Percentiles rank a stretch among this genome's conserved stretches.
Evolutionary conservation across 1,140 invertebrate species (phyloP).

Genomic region (Patella vulgata): DNA sequence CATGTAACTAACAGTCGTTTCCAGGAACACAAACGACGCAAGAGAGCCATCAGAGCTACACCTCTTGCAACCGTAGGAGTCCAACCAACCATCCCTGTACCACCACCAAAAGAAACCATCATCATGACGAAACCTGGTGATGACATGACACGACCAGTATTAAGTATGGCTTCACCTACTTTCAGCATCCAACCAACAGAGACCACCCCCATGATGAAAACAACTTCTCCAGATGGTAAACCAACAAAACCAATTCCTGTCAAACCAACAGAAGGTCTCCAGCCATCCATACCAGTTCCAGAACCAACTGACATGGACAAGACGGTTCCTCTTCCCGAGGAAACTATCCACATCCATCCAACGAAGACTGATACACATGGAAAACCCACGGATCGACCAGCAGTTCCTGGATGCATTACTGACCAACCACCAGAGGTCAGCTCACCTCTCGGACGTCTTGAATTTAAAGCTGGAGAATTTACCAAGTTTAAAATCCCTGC

Average conservation of each 20-base stretch:
- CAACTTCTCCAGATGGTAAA: slow-evolving; percentile 8
- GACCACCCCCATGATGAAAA: slow-evolving; percentile 30
- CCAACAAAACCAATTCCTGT: slow-evolving; percentile 10
- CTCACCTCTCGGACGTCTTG: slow-evolving; percentile 23
- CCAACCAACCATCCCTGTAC: slow-evolving; percentile 40
- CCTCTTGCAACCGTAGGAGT: slow-evolving; percentile 32
- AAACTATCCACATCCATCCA: slow-evolving; percentile 29
- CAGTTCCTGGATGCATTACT: slow-evolving; percentile 10
- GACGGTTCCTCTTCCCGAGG: not conserved
- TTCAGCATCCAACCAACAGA: slow-evolving; percentile 32
- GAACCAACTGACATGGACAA: not conserved
- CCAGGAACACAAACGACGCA: slow-evolving; percentile 51
- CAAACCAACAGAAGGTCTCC: slow-evolving; percentile 1
- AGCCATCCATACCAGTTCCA: slow-evolving; percentile 7
- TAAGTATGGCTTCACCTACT: slow-evolving; percentile 14
- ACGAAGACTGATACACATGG: slow-evolving; percentile 28
- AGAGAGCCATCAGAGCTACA: slow-evolving; percentile 39
- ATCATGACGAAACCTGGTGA: slow-evolving; percentile 25
- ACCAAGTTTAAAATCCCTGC: slow-evolving; percentile 78
- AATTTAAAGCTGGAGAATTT: slow-evolving; percentile 81
- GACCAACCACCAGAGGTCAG: slow-evolving; percentile 27
- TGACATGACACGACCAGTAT: slow-evolving; percentile 26
- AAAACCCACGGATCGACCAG: slow-evolving; percentile 27
- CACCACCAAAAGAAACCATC: slow-evolving; percentile 29
- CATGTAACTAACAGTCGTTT: slow-evolving; percentile 69